These are phyloP conservation scores for Leptothorax acervorum DNA, from an alignment of 2,888 invertebrate species.

Conservation along the genomic window DNA sequence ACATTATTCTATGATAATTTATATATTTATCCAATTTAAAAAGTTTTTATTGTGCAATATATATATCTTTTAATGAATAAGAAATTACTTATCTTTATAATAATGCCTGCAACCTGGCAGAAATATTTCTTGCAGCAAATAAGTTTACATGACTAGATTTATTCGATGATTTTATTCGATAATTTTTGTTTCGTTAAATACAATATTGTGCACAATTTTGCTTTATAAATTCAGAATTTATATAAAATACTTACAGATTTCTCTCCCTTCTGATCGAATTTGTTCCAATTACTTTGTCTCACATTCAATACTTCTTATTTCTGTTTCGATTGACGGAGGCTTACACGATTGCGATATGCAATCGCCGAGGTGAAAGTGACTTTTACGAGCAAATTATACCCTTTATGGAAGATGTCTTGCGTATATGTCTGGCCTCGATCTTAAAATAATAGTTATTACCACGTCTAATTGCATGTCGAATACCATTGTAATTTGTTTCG, in stretches of 20 bases:
- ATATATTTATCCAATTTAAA: neutral
- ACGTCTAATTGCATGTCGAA: constrained; percentile 10
- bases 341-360: constrained; percentile 19
- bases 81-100: neutral
- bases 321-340: constrained; percentile 24
- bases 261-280: constrained; percentile 9
- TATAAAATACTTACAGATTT: neutral
- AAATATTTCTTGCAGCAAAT: constrained; percentile 4
- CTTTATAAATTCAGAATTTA: neutral
- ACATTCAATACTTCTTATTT: constrained; percentile 17
- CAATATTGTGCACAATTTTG: neutral
- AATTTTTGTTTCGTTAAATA: neutral
- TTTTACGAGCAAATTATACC: constrained; percentile 36
- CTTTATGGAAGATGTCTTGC: constrained; percentile 41
- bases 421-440: constrained; percentile 33
- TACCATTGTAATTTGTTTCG: neutral
- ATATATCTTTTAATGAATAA: neutral
- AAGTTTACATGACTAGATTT: constrained; percentile 24
- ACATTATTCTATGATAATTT: neutral
- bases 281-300: constrained; percentile 21
- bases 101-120: too few relatives aligned
- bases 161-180: neutral
- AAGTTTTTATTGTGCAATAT: neutral
- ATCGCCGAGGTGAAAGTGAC: constrained; percentile 37
- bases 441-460: constrained; percentile 39